Base-by-base conservation (phyloP, 1,140 invertebrate genomes). In the Planococcus citri region DNA sequence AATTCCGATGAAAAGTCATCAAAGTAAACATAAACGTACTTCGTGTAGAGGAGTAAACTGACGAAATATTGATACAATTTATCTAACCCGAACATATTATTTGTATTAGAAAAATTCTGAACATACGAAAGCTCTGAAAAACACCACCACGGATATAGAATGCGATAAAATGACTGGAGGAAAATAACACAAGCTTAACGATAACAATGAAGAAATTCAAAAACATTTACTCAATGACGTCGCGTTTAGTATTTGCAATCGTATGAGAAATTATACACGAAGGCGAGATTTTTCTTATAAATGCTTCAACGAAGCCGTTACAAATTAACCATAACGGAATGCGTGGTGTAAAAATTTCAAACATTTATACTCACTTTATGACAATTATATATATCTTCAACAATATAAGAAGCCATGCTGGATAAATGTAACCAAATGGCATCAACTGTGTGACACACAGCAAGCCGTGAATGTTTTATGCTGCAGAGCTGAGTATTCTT, bases 311-410 rank as follows among this genome's bases (percentile, higher is more conserved):
- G 41, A n/a, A 17, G 41, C 12, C 41, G 41, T 51, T 51, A 20
- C 41, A 20, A 51, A 51, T 51, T 51, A 51, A 51, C 41, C 41
- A 51, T 51, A 51, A 51, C 41, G 41, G 41, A 51, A 51, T 51
- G 41, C 17, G 17, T 3, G 41, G 3, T 17, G n/a, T 51, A 20
- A 14, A 51, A 51, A 20, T 51, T 51, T 51, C 2, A 51, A 51
- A 14, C 12, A 51, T 20, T 51, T 17, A 8, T 37, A 51, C 41
- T 51, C 17, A 51, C 41, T 51, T 51, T 51, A 20, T 51, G 41
- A 51, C 41, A 17, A 51, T n/a, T 51, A 51, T 51, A 51, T 51
- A 51, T 51, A n/a, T n/a, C n/a, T 51, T 51, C 41, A 51, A 20
- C 10, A 20, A 51, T 51, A 20, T 51, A 51, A 20, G 41, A 51